Evolutionary conservation across 2,888 invertebrate species (phyloP).

Genomic region (Meliscaeva auricollis): DNA sequence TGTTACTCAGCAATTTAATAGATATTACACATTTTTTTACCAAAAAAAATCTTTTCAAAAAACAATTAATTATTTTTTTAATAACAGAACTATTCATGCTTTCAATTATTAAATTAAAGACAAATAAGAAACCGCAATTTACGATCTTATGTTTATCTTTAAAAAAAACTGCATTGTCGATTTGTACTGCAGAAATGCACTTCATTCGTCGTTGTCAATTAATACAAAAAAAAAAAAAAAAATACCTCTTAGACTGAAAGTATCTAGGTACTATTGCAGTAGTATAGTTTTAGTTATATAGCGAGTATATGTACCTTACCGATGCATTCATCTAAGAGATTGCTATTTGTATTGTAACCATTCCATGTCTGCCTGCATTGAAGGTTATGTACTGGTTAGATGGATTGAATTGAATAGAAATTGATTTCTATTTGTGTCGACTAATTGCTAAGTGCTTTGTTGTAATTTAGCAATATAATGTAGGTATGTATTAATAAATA

Average conservation of each 20-base stretch:
- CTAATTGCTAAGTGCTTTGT: conserved; percentile 42
- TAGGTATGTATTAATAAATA: not conserved
- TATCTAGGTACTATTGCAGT: not conserved
- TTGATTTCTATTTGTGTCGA: conserved; percentile 52
- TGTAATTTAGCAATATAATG: conserved; percentile 3
- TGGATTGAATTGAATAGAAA: conserved; percentile 30
- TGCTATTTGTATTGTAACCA: conserved; percentile 21
- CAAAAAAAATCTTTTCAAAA: no score
- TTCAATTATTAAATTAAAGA: not conserved
- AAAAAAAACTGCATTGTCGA: conserved; percentile 4
- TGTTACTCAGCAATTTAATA: not conserved
- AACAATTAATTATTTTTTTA: no score
- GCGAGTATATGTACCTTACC: not conserved
- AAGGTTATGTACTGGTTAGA: conserved; percentile 14
- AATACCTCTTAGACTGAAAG: not conserved
- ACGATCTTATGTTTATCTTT: not conserved
- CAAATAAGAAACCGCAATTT: not conserved
- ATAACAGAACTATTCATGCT: no score
- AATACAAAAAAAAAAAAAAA: no score
- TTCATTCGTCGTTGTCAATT: conserved; percentile 8
- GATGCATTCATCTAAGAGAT: conserved; percentile 18
- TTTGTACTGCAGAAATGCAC: conserved; percentile 4
- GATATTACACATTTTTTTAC: no score
- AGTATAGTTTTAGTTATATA: not conserved
- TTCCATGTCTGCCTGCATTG: conserved; percentile 7